Conservation (phyloP, 2,113 vertebrate species). For the Pelmatolapia mariae region DNA sequence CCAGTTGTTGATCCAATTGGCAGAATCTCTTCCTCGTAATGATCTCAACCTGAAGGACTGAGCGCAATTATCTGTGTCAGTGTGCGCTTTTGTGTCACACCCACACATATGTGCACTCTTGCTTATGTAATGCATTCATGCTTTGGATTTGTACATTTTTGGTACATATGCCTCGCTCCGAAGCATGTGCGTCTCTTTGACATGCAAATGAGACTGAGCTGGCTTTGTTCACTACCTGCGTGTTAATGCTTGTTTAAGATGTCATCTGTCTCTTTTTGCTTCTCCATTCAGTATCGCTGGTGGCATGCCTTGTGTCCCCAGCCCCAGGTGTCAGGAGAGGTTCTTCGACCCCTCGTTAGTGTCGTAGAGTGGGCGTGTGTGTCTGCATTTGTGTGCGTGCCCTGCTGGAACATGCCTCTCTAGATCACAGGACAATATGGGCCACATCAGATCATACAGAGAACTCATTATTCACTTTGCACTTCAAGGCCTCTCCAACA, state of each 20-base stretch:
- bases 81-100: conserved; percentile 9
- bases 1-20: conserved; percentile 29
- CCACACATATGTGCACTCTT: conserved; percentile 31
- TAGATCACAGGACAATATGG: conserved; percentile 51
- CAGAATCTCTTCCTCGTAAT: not conserved
- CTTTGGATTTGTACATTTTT: conserved; percentile 32
- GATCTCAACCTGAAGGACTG: not conserved
- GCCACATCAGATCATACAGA: conserved; percentile 58
- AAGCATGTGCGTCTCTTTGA: conserved; percentile 47
- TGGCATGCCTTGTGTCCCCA: conserved; percentile 43
- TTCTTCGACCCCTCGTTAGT: conserved; percentile 62
- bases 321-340: conserved; percentile 59
- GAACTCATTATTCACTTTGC: conserved; percentile 49
- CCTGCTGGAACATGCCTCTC: conserved; percentile 24
- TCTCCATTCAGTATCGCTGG: conserved; percentile 35
- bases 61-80: not conserved
- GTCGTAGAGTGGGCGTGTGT: conserved; percentile 9
- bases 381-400: not conserved
- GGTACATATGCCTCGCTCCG: conserved; percentile 19
- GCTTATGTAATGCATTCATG: conserved; percentile 13
- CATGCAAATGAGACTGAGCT: conserved; percentile 49
- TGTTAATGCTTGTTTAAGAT: conserved; percentile 60
- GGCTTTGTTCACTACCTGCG: conserved; percentile 64
- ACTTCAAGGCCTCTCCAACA: conserved; percentile 3
- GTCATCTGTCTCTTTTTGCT: conserved; percentile 64